Base-by-base conservation (phyloP, 2,888 invertebrate species). In the Mimachlamys varia region DNA sequence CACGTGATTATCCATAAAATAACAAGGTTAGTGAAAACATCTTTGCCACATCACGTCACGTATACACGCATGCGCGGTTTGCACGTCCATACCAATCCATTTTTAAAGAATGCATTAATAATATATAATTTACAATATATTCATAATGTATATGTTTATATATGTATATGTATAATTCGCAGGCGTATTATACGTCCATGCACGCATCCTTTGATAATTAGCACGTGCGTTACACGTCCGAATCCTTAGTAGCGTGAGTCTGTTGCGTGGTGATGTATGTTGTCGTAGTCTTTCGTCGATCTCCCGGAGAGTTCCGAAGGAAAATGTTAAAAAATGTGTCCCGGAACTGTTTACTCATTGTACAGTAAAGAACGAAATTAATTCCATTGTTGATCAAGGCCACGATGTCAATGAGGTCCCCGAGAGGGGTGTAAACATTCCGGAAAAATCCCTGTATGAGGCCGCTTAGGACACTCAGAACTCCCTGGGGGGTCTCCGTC, bases 341-440 rank as follows among this genome's bases (percentile, higher is more conserved):
- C 53, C 99, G 97, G 96, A 99, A 99, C 97, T 99, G 99, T 93
- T 98, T 98, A 92, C 98, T 99, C 99, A 99, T 99, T 89, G 98
- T 97, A 95, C 99, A 99, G 96, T 99, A 99, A 50, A 99, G 97
- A 91, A 99, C 98, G 96, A 99, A 99, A 97, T 99, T 99, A 92
- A 99, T 98, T 0, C 98, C 98, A 15, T 99, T 98, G 97, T 99
- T 99, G 95, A 99, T 97, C 91, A 99, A 97, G 1, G 99, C 98
- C 95, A 99, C 96, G 91, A 98, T 98, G 97, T 99, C 99, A 98
- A 99, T 98, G 90, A 99, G 96, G 96, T 99, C 99, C 7, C 97
- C 97, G 37, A 97, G 94, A 15, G 96, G 97, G 19, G 93, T 93
- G 97, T 99, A 99, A 49, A 97, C 95, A 88, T 96, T 95, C 22